Evolutionary conservation across 2,888 invertebrate species (phyloP).

Genomic region (Azorinus chamasolen): DNA sequence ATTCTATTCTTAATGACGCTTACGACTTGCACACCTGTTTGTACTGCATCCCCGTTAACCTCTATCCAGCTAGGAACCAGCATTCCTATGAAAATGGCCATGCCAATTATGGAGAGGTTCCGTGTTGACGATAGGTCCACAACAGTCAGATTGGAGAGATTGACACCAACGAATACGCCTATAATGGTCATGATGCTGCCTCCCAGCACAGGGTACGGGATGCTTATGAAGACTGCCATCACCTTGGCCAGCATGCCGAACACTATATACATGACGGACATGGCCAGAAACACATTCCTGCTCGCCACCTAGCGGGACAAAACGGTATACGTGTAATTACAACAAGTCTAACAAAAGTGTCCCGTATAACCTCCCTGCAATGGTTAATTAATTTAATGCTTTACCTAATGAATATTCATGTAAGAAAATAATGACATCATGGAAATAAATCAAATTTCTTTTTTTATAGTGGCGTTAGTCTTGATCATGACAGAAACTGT

Average conservation of each 20-base stretch:
- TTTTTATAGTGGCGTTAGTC: no score
- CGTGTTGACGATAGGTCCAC: slow-evolving; percentile 91
- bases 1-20: no score
- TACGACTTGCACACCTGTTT: no score
- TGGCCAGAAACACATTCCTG: slow-evolving; percentile 47
- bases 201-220: slow-evolving; percentile 58
- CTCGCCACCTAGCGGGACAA: slow-evolving; percentile 48
- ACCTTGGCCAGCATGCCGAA: slow-evolving; percentile 46
- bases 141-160: slow-evolving; percentile 49
- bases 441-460: no score
- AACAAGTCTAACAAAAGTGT: no score
- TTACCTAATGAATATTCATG: no score
- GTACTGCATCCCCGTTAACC: slow-evolving; percentile 54
- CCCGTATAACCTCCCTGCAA: no score
- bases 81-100: slow-evolving; percentile 94
- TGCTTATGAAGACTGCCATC: slow-evolving; percentile 53
- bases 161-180: slow-evolving; percentile 59
- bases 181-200: slow-evolving; percentile 50
- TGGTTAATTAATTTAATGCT: no score
- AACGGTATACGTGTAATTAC: neutral
- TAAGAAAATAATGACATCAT: no score
- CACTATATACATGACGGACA: slow-evolving; percentile 47
- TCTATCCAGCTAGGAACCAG: slow-evolving; percentile 82
- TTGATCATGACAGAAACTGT: no score
- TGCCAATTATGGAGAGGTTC: slow-evolving; percentile 92